phyloP scores from a whole-genome alignment of 1,140 invertebrate species.

The Trichonephila clavipes region DNA sequence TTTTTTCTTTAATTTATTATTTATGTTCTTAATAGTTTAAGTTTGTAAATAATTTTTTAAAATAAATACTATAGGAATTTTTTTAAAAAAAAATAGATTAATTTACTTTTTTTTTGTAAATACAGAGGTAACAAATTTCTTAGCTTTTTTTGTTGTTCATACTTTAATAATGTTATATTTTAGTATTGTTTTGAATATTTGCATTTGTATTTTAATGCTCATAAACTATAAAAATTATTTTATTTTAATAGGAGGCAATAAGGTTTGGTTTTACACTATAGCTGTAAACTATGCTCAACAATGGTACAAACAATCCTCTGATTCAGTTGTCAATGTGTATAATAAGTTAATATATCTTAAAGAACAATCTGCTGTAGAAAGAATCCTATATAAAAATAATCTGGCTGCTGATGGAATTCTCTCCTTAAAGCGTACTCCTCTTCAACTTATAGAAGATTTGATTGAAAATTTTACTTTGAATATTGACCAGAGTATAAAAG shows the following conservation, averaged over 20 bases:
- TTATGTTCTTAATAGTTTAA: no score
- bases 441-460: slow-evolving; percentile 5
- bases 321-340: neutral
- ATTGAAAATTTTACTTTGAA: slow-evolving; percentile 17
- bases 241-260: slow-evolving; percentile 52
- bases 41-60: no score
- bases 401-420: neutral
- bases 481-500: slow-evolving; percentile 13
- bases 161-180: neutral
- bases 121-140: no score
- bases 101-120: no score
- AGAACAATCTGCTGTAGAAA: slow-evolving; percentile 25
- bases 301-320: slow-evolving; percentile 1
- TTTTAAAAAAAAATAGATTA: no score
- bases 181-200: neutral
- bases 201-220: neutral
- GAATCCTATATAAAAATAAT: slow-evolving; percentile 12
- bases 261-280: slow-evolving; percentile 15
- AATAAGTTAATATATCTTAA: slow-evolving; percentile 10
- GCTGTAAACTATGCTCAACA: slow-evolving; percentile 1
- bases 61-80: no score
- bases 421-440: neutral
- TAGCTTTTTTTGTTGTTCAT: neutral
- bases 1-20: no score
- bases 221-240: neutral